These are phyloP conservation scores for Pyxicephalus adspersus DNA, from an alignment of 2,113 vertebrate genomes.

Conservation along the genomic window DNA sequence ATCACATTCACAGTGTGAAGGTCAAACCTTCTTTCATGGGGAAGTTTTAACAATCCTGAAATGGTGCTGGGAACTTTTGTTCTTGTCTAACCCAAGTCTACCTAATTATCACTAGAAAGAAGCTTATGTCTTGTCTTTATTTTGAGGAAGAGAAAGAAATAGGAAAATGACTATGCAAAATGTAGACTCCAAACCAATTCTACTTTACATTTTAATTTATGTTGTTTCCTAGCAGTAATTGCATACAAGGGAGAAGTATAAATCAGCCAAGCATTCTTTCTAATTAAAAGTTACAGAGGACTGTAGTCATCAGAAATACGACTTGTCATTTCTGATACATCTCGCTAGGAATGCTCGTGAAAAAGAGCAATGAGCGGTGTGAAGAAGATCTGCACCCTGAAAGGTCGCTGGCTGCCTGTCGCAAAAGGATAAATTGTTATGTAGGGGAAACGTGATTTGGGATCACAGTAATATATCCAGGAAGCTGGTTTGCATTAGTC, in stretches of 20 bases:
- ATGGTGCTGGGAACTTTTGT: too few species aligned
- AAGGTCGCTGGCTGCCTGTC: constrained; percentile 60
- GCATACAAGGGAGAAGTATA: constrained; percentile 57
- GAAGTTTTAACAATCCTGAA: too few species aligned
- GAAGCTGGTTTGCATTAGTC: constrained; percentile 57
- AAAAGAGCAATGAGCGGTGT: constrained; percentile 50
- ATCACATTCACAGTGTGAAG: too few species aligned
- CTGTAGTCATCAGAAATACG: constrained; percentile 26
- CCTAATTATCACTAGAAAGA: too few species aligned
- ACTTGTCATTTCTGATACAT: constrained; percentile 59
- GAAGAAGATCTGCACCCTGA: constrained; percentile 35
- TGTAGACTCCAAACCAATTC: constrained; percentile 57
- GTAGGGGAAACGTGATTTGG: constrained; percentile 47
- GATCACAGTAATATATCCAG: constrained; percentile 21
- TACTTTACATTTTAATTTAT: constrained; percentile 60
- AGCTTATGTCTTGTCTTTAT: too few species aligned
- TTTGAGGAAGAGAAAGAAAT: neutral
- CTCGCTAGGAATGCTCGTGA: constrained; percentile 54
- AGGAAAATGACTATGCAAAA: constrained; percentile 1
- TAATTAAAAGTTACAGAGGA: constrained; percentile 59
- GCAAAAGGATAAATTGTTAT: constrained; percentile 59
- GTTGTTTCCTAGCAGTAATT: constrained; percentile 59
- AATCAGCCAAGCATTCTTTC: constrained; percentile 59
- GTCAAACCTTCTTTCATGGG: too few species aligned
- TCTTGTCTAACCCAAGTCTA: too few species aligned